Evolutionary conservation across 2,113 vertebrate species (phyloP).

Genomic region (Arenaria interpres): DNA sequence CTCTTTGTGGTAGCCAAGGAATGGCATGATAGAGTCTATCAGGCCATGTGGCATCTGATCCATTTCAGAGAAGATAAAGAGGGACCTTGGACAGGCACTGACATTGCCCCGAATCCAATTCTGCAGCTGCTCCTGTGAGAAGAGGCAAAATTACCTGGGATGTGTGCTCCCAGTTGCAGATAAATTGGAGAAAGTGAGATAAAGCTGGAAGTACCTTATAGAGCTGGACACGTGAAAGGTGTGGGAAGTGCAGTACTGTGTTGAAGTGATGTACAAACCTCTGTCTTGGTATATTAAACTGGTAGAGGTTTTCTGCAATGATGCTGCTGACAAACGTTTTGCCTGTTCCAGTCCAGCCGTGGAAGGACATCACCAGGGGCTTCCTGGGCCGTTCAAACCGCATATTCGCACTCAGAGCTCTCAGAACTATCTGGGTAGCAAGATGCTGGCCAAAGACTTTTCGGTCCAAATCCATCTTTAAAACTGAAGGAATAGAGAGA

Average conservation of each 20-base stretch:
- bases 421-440: not conserved
- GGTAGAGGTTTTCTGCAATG: slow-evolving; percentile 22
- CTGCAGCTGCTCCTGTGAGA: slow-evolving; percentile 11
- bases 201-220: not conserved
- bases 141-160: not conserved
- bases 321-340: not conserved
- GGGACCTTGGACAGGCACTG: not conserved
- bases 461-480: not conserved
- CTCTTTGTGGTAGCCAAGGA: not conserved
- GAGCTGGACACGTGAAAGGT: not conserved
- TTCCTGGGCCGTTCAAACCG: not conserved
- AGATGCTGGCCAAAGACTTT: slow-evolving; percentile 22
- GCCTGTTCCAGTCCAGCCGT: slow-evolving; percentile 3
- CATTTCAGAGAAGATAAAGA: slow-evolving; percentile 50
- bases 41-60: slow-evolving; percentile 42
- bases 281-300: not conserved
- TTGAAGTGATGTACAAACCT: not conserved
- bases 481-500: not conserved
- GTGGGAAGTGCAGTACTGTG: not conserved
- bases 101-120: slow-evolving; percentile 28
- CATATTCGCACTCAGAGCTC: not conserved
- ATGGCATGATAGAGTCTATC: slow-evolving; percentile 20
- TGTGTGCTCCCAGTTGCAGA: not conserved
- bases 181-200: not conserved
- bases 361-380: slow-evolving; percentile 42